These are phyloP conservation scores for Hemiprocne comata DNA, from an alignment of 2,113 vertebrate species.

Conservation along the genomic window DNA sequence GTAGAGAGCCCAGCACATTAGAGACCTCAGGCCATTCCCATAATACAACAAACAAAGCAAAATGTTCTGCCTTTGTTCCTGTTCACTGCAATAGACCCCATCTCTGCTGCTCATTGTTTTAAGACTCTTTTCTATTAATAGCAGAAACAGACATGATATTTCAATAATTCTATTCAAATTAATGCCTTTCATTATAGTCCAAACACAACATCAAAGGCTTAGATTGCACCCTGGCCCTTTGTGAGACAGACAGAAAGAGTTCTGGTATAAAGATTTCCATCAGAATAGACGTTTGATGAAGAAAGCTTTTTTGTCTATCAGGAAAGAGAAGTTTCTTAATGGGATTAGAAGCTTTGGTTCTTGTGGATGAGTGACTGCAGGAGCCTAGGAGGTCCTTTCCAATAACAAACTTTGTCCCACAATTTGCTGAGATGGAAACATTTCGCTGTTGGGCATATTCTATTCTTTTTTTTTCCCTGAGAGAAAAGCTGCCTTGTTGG, in stretches of 20 bases:
- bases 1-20: neutral
- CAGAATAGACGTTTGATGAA: conserved; percentile 58
- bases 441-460: neutral
- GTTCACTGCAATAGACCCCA: conserved; percentile 10
- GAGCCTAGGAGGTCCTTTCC: conserved; percentile 39
- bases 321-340: conserved; percentile 59
- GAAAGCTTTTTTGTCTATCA: conserved; percentile 59
- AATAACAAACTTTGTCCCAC: neutral
- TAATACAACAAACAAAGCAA: conserved; percentile 2
- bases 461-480: neutral
- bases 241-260: conserved; percentile 23
- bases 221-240: conserved; percentile 58
- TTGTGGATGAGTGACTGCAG: conserved; percentile 21
- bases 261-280: conserved; percentile 62
- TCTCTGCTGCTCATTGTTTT: conserved; percentile 57
- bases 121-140: conserved; percentile 62
- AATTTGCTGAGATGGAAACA: neutral
- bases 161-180: conserved; percentile 72
- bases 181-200: conserved; percentile 69
- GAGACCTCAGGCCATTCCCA: neutral
- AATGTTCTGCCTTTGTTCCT: conserved; percentile 38
- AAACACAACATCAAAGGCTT: conserved; percentile 64
- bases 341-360: conserved; percentile 48
- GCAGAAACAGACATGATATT: conserved; percentile 64
- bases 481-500: neutral